These are phyloP conservation scores for Acleris cristana DNA, from an alignment of 2,888 invertebrate genomes.

Conservation along the genomic window DNA sequence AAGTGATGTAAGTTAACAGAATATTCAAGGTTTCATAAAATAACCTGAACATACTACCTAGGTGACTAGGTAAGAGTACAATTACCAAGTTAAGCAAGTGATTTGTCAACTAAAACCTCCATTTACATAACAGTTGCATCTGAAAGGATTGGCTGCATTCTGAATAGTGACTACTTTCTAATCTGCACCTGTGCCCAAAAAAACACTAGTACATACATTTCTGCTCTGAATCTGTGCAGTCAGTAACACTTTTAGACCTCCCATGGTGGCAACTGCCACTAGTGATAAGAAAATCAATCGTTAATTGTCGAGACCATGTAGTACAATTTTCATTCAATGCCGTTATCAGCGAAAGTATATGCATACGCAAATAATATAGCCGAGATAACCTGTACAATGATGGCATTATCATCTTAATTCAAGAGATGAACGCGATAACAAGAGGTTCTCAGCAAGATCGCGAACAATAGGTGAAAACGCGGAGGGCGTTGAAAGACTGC, in stretches of 20 bases:
- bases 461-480: slow-evolving; percentile 77
- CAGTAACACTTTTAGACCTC: not conserved
- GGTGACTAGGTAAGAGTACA: not conserved
- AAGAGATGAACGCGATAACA: slow-evolving; percentile 59
- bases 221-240: slow-evolving; percentile 2
- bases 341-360: slow-evolving; percentile 28
- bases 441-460: slow-evolving; percentile 57
- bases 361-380: slow-evolving; percentile 32
- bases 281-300: slow-evolving; percentile 29
- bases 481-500: slow-evolving; percentile 54
- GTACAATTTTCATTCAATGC: slow-evolving; percentile 31
- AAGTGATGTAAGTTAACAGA: slow-evolving; percentile 12
- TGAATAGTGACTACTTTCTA: slow-evolving; percentile 18
- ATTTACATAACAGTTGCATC: slow-evolving; percentile 29
- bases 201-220: slow-evolving; percentile 1
- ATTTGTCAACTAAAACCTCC: not conserved
- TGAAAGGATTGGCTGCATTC: not conserved
- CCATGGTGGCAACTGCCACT: slow-evolving; percentile 11
- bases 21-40: not conserved
- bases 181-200: slow-evolving; percentile 12
- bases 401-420: slow-evolving; percentile 53
- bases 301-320: slow-evolving; percentile 20
- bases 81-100: not conserved
- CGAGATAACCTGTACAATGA: slow-evolving; percentile 62
- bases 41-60: not conserved